phyloP scores from a whole-genome alignment of 2,113 vertebrate species.

The Microcebus ravelobensis region DNA sequence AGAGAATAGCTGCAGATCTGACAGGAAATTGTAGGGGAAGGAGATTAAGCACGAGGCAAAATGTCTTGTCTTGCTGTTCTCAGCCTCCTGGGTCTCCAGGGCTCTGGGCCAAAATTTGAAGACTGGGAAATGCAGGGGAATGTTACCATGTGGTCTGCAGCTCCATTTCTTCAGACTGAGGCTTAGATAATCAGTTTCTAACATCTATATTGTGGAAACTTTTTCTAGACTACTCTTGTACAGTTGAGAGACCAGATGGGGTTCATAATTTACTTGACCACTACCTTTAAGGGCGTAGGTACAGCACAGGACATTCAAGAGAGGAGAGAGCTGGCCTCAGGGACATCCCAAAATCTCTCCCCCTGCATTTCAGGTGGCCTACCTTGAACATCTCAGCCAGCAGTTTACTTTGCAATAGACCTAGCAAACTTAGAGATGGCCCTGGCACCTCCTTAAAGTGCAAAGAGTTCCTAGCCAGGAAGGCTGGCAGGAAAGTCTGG shows the following conservation, averaged over 20 bases:
- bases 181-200: constrained; percentile 9
- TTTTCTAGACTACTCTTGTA: neutral
- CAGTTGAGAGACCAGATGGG: neutral
- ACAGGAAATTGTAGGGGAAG: constrained; percentile 31
- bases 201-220: constrained; percentile 16
- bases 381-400: neutral
- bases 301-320: neutral
- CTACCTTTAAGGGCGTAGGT: neutral
- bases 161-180: neutral
- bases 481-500: neutral
- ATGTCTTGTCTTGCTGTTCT: constrained; percentile 47
- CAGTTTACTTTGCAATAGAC: neutral
- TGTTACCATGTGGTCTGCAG: neutral
- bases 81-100: constrained; percentile 48
- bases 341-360: neutral
- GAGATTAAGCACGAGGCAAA: neutral
- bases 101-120: constrained; percentile 28
- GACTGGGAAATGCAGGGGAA: constrained; percentile 7
- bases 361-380: neutral
- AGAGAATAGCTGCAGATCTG: neutral
- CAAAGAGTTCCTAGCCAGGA: neutral
- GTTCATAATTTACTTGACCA: neutral
- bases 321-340: neutral
- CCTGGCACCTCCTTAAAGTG: neutral
- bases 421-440: neutral